Conservation (phyloP, 2,797 vertebrate species). For the Alauda arvensis region DNA sequence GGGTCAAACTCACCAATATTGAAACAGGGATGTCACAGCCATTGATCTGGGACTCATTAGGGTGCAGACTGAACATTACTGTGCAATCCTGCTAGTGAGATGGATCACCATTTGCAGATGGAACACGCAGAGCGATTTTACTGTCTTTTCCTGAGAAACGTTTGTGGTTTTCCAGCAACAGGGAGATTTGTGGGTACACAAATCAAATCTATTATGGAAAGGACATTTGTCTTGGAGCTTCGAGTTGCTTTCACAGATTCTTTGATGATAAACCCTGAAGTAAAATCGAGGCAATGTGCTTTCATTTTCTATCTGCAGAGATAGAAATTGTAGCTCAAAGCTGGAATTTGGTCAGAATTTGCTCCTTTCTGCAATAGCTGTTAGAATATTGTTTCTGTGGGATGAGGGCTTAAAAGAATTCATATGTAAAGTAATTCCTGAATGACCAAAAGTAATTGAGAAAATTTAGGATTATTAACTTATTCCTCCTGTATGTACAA, state of each 20-base stretch:
- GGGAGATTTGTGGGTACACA: constrained; percentile 14
- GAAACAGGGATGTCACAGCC: constrained; percentile 28
- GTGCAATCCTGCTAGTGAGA: background rate
- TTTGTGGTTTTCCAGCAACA: background rate
- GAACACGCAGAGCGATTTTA: background rate
- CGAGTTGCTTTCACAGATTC: background rate
- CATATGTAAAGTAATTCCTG: background rate
- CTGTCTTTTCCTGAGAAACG: background rate
- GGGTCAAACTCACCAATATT: constrained; percentile 31
- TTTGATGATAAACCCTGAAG: background rate
- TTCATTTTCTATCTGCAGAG: background rate
- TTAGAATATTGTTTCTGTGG: background rate
- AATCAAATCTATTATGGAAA: constrained; percentile 13
- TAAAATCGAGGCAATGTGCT: background rate
- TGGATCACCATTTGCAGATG: background rate
- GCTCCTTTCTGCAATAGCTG: background rate
- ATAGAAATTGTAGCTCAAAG: background rate
- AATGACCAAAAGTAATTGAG: background rate
- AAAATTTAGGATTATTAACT: background rate
- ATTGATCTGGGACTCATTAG: constrained; percentile 53
- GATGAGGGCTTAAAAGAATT: background rate
- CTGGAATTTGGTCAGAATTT: background rate
- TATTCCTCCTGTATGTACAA: background rate
- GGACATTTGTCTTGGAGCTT: background rate
- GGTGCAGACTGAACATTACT: constrained; percentile 29